Percentiles rank a stretch among this genome's conserved stretches.
These are phyloP conservation scores for Anoplius nigerrimus DNA, from an alignment of 2,888 invertebrate genomes.

Conservation along the genomic window DNA sequence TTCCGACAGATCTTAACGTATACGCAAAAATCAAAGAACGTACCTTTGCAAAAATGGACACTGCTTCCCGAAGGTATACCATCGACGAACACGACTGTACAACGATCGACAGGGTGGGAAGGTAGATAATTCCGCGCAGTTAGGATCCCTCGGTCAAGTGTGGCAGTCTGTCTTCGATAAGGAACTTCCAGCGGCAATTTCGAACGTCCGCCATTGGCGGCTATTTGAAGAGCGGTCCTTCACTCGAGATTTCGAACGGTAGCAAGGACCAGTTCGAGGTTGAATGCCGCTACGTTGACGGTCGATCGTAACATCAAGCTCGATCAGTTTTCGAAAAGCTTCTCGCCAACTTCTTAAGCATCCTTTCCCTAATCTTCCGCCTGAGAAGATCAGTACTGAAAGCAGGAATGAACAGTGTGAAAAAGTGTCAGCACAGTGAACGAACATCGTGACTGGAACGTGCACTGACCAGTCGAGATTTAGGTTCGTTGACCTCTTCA, in stretches of 20 bases:
- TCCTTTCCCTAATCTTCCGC: too few relatives aligned
- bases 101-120: background rate
- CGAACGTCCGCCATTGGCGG: slow-evolving; percentile 53
- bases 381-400: too few relatives aligned
- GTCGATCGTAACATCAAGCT: background rate
- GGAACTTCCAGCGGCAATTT: slow-evolving; percentile 59
- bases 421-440: too few relatives aligned
- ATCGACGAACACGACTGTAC: too few relatives aligned
- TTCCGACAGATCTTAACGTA: too few relatives aligned
- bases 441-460: background rate
- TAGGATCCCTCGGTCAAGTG: slow-evolving; percentile 60
- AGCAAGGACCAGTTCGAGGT: slow-evolving; percentile 36
- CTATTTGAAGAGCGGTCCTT: slow-evolving; percentile 61
- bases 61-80: too few relatives aligned
- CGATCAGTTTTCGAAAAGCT: too few relatives aligned
- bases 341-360: too few relatives aligned
- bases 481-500: too few relatives aligned
- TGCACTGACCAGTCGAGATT: background rate
- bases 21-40: too few relatives aligned
- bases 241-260: slow-evolving; percentile 19
- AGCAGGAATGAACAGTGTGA: too few relatives aligned
- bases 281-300: background rate
- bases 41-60: too few relatives aligned
- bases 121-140: slow-evolving; percentile 13
- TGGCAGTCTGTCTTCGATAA: slow-evolving; percentile 61